Evolutionary conservation across 2,888 invertebrate genomes (phyloP), one percentile per base, ranked within the genome.

Genomic region (Choristoneura rosaceana): DNA sequence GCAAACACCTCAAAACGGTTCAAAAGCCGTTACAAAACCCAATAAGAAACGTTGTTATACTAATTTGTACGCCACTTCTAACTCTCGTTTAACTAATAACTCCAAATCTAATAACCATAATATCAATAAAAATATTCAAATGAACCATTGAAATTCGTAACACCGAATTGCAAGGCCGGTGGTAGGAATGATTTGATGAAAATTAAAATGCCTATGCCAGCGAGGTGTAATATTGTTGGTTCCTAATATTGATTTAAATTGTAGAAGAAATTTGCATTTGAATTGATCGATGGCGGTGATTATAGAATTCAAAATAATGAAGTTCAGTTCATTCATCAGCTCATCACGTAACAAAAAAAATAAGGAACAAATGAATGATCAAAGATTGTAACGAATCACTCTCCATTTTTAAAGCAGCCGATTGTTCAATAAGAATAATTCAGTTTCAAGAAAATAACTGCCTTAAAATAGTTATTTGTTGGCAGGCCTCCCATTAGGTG

Each of bases 51-150:
- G 52, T 55, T 12, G 59, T 71, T 58, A 71, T 43, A 62, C 43
- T 52, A 67, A 68, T 71, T 63, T 63, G 67, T 58, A 71, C 67
- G 62, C 58, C 58, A 58, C 47, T 68, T 71, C 63, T 15, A 33
- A 55, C 12, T 71, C 71, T 58, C 62, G 67, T 71, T 71, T 25
- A 58, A 58, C 58, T 47, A 63, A 58, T 67, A 71, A 47, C 68
- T 38, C 41, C 59, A 68, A 68, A 63, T 59, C 33, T 43, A 43
- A 69, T 69, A 33, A 60, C 68, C 67, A 59, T 63, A 34, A 60
- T 73, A 64, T 64, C 68, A 52, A 69, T 73, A 64, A 73, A 65
- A 60, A 63, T 69, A 64, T 64, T 45, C n/a, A 58, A 68, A 71
- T 43, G 14, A 47, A 10, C 43, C 59, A 59, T 64, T 38, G 14